Conservation (phyloP, 2,797 vertebrate species). For the Sebastolobus alascanus region DNA sequence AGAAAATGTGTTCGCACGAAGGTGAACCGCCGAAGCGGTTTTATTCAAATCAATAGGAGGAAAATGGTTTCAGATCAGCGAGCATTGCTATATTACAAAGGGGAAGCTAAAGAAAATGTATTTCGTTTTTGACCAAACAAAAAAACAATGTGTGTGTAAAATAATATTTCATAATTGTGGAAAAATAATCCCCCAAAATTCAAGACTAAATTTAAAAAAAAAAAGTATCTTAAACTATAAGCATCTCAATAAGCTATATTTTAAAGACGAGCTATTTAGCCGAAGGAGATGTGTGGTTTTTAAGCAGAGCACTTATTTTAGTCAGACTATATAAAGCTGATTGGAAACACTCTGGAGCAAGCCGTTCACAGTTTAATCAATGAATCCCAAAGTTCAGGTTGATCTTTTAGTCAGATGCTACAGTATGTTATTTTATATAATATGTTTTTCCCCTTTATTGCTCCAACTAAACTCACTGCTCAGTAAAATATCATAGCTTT, state of each 20-base stretch:
- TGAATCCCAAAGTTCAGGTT: conserved; percentile 27
- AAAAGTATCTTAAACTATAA: neutral
- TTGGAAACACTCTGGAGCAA: conserved; percentile 13
- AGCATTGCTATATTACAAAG: neutral
- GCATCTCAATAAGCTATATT: conserved; percentile 6
- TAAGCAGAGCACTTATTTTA: conserved; percentile 5
- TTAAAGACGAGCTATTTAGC: neutral
- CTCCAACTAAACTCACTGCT: conserved; percentile 14
- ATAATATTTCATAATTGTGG: neutral
- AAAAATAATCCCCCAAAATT: neutral
- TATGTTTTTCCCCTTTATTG: neutral
- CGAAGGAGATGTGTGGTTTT: neutral
- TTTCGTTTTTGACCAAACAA: neutral
- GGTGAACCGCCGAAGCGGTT: conserved; percentile 7
- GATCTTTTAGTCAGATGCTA: neutral
- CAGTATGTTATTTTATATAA: conserved; percentile 6
- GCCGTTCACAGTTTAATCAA: conserved; percentile 24
- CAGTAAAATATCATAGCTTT: conserved; percentile 15
- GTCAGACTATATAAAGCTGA: conserved; percentile 12
- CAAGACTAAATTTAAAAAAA: neutral
- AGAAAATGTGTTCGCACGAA: conserved; percentile 33
- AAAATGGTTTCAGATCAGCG: neutral
- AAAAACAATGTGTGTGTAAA: neutral
- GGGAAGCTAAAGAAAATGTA: neutral
- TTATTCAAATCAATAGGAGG: conserved; percentile 23